phyloP scores from a whole-genome alignment of 2,888 invertebrate species.

The Zygaena filipendulae region DNA sequence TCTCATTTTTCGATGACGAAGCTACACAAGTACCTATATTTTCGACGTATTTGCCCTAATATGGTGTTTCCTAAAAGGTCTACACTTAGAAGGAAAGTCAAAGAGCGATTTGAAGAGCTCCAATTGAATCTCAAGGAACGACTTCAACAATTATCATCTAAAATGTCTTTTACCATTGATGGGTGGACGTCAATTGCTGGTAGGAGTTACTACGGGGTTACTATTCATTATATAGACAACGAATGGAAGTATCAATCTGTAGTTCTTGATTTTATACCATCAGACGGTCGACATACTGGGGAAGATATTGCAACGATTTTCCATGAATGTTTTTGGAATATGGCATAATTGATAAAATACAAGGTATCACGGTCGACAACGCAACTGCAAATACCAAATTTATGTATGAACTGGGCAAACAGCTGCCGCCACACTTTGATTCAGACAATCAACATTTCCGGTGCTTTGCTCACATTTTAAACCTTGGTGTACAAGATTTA shows the following conservation, averaged over 20 bases:
- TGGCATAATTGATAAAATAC: conserved; percentile 20
- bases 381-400: conserved; percentile 20
- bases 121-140: conserved; percentile 17
- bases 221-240: conserved; percentile 20
- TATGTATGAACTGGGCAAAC: conserved; percentile 20
- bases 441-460: conserved; percentile 20
- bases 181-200: conserved; percentile 18
- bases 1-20: conserved; percentile 19
- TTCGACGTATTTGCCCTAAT: conserved; percentile 19
- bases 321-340: conserved; percentile 15
- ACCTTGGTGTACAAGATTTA: conserved; percentile 20
- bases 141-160: conserved; percentile 17
- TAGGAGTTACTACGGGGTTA: conserved; percentile 18
- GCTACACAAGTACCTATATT: conserved; percentile 18
- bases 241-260: conserved; percentile 20
- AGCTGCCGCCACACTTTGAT: conserved; percentile 19
- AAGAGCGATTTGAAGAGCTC: conserved; percentile 18
- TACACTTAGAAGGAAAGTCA: conserved; percentile 19
- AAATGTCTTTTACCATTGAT: conserved; percentile 18
- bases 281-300: conserved; percentile 18
- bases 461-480: conserved; percentile 21
- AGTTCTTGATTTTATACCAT: conserved; percentile 19
- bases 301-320: conserved; percentile 19
- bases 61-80: conserved; percentile 20
- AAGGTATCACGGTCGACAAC: conserved; percentile 20